Evolutionary conservation across 2,113 vertebrate species (phyloP), one percentile per base, ranked within the genome.

Genomic region (Nerophis ophidion): DNA sequence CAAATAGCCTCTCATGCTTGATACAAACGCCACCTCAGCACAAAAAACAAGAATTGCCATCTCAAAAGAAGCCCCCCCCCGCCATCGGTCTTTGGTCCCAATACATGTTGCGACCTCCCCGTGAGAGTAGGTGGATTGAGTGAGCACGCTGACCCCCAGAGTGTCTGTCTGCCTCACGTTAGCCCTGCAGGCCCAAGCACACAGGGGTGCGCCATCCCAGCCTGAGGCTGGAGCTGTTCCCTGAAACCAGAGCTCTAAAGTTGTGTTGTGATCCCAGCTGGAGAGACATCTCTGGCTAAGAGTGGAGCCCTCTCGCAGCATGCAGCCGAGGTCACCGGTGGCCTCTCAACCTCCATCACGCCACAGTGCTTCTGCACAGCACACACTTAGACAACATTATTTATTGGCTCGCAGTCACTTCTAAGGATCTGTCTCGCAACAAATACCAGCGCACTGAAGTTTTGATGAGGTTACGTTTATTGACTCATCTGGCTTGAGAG

Each of bases 191-290:
- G 75, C 76, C 46, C 74, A 56, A 66, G 68, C 74, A 72, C 76
- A 55, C 73, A 66, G 84, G 75, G 86, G 64, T 80, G 73, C 60
- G 44, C 59, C 66, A 54, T 82, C 63, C 70, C 76, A 70, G 80
- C 79, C 80, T 64, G 74, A 35, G 76, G 77, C 80, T 48, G 19
- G 65, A 77, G 78, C 70, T 70, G 66, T 40, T 59, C 65, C 81
- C 83, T 88, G 89, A 89, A 90, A 91, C 84, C 76, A 73, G 86
- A 91, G 84, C 74, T 68, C 61, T 66, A 45, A 69, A 71, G 40
- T 82, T 79, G 77, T 84, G 75, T 81, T 86, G 77, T 80, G 84
- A 87, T 85, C 90, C 79, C 89, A 90, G 90, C 88, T 87, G 86
- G 88, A 90, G 77, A 72, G 83, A 80, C 82, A 72, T 73, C 74